phyloP scores from a whole-genome alignment of 2,888 invertebrate genomes.

The Brachypalpus laphriformis region DNA sequence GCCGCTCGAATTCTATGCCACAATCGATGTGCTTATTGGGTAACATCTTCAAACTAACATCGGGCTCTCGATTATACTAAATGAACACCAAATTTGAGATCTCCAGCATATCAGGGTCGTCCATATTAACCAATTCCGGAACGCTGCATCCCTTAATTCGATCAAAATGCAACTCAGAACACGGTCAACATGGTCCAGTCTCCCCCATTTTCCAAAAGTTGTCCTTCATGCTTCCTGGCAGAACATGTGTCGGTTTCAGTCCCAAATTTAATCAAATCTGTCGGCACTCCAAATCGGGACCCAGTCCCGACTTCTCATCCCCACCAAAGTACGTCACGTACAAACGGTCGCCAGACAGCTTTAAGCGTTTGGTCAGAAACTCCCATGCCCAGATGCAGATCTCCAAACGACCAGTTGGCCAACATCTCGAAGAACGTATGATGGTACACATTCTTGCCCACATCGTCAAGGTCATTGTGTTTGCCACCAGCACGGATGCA shows the following conservation, averaged over 20 bases:
- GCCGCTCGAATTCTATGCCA: constrained; percentile 97
- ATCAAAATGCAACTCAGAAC: constrained; percentile 99
- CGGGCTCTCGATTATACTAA: constrained; percentile 97
- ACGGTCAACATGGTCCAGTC: constrained; percentile 99
- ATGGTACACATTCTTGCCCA: constrained; percentile 99
- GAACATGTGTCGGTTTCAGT: constrained; percentile 89
- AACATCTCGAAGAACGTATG: constrained; percentile 99
- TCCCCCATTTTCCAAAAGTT: constrained; percentile 99
- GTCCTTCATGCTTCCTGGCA: constrained; percentile 96
- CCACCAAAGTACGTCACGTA: constrained; percentile 99
- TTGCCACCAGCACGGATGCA: constrained; percentile 99
- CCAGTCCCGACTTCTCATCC: constrained; percentile 90
- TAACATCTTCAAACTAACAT: constrained; percentile 90
- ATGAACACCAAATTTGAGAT: constrained; percentile 99
- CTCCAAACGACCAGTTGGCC: constrained; percentile 99
- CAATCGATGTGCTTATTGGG: constrained; percentile 99
- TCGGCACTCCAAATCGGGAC: constrained; percentile 96
- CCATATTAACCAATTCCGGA: constrained; percentile 97
- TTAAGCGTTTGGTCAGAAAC: constrained; percentile 91
- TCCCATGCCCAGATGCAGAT: constrained; percentile 99
- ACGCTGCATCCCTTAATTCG: constrained; percentile 96
- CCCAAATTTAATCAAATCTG: constrained; percentile 90
- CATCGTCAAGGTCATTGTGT: constrained; percentile 99
- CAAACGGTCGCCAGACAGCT: constrained; percentile 92
- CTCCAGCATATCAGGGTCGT: constrained; percentile 99